These are phyloP conservation scores for Pica pica DNA, from an alignment of 2,113 vertebrate genomes.

Conservation along the genomic window DNA sequence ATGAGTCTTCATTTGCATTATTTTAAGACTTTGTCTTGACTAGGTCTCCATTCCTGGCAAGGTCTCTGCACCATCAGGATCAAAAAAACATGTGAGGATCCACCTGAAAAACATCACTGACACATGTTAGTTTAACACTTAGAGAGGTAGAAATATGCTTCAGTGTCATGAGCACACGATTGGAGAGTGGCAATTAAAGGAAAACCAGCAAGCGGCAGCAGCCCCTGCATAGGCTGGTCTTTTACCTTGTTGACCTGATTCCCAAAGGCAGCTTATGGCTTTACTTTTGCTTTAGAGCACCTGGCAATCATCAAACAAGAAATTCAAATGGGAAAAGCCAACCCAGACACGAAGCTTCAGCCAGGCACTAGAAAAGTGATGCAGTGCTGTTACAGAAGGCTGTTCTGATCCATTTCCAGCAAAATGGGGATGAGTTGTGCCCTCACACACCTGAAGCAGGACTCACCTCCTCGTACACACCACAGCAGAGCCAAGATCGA, in stretches of 20 bases:
- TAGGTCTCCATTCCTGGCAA: neutral
- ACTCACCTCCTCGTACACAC: neutral
- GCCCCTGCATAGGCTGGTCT: neutral
- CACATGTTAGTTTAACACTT: rapidly evolving
- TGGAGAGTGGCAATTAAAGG: neutral
- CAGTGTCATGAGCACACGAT: rapidly evolving
- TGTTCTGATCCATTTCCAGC: neutral
- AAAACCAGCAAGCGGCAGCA: neutral
- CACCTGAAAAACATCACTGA: neutral
- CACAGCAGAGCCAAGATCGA: rapidly evolving
- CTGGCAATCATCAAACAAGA: neutral
- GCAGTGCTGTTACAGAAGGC: neutral
- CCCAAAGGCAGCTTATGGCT: neutral
- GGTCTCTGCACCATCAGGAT: neutral
- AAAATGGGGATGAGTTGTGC: neutral
- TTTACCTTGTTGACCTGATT: neutral
- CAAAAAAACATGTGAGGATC: neutral
- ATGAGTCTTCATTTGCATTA: neutral
- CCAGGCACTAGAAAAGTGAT: rapidly evolving
- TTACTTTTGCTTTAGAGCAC: neutral
- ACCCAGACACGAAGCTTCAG: rapidly evolving
- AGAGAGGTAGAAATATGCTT: neutral
- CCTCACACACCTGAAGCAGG: neutral
- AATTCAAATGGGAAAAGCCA: neutral
- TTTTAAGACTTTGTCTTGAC: neutral